Evolutionary conservation across 2,113 vertebrate species (phyloP).

Genomic region (Toxotes chatareus): DNA sequence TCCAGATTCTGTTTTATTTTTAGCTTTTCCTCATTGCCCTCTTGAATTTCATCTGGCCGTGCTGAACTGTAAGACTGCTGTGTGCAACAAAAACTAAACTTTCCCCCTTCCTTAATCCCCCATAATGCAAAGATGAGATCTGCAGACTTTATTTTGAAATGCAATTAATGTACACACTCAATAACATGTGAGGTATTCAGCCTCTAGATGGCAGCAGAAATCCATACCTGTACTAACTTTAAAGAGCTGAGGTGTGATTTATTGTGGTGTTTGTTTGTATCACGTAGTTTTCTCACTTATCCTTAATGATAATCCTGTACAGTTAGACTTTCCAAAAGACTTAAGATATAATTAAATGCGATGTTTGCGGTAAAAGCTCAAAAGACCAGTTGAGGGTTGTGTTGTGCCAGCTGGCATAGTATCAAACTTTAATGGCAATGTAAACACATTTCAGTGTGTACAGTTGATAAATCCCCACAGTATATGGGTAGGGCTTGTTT

Average conservation of each 20-base stretch:
- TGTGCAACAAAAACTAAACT: neutral
- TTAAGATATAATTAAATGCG: constrained; percentile 24
- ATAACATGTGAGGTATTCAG: neutral
- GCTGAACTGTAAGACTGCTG: neutral
- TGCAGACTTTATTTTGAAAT: neutral
- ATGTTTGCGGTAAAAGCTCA: constrained; percentile 7
- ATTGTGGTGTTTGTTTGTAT: neutral
- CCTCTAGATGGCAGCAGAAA: constrained; percentile 70
- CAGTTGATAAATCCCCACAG: constrained; percentile 28
- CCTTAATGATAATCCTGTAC: neutral
- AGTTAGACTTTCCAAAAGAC: constrained; percentile 18
- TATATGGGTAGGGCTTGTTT: constrained; percentile 65
- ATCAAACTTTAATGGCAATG: constrained; percentile 55
- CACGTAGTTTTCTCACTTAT: neutral
- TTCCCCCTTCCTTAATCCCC: neutral
- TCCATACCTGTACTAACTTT: neutral
- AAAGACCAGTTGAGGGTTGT: neutral
- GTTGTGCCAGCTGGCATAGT: constrained; percentile 36
- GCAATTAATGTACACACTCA: neutral
- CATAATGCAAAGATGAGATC: neutral
- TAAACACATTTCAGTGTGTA: constrained; percentile 54
- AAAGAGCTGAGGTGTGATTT: neutral
- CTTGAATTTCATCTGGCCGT: constrained; percentile 18
- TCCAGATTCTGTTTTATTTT: constrained; percentile 42
- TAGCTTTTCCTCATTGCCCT: constrained; percentile 22